Conservation (phyloP, 2,888 invertebrate species). For the Copidosoma aretas region DNA sequence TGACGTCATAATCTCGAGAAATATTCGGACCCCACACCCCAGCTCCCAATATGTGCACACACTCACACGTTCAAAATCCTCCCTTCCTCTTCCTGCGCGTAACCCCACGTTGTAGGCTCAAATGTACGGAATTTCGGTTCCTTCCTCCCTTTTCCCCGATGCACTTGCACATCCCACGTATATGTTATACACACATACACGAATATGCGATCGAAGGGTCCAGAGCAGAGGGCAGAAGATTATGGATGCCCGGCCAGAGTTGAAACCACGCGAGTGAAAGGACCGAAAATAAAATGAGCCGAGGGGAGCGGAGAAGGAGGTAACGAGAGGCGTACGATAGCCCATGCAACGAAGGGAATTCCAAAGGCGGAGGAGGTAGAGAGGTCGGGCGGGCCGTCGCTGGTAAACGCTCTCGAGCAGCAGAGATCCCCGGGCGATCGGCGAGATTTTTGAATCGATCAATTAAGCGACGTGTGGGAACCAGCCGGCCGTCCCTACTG, state of each 20-base stretch:
- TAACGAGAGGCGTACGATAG: constrained; percentile 1
- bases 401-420: constrained; percentile 47
- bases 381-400: constrained; percentile 32
- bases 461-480: constrained; percentile 63
- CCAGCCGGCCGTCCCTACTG: constrained; percentile 54
- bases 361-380: too few species aligned
- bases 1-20: constrained; percentile 62
- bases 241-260: constrained; percentile 36
- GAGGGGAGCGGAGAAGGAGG: constrained; percentile 13
- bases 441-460: constrained; percentile 62
- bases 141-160: too few species aligned
- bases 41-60: constrained; percentile 30
- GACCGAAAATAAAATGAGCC: constrained; percentile 34
- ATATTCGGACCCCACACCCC: constrained; percentile 54
- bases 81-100: constrained; percentile 28
- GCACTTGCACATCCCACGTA: too few species aligned
- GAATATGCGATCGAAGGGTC: constrained; percentile 29
- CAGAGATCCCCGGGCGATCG: constrained; percentile 56
- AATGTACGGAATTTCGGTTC: neutral
- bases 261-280: constrained; percentile 29
- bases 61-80: constrained; percentile 8
- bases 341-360: too few species aligned
- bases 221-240: constrained; percentile 16
- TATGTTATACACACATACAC: neutral
- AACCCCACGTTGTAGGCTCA: constrained; percentile 22